A percentile compares a stretch with the other conserved stretches of the same genome.
Evolutionary conservation across 2,797 vertebrate genomes (phyloP).

Genomic region (Mormyrops boulengeri): DNA sequence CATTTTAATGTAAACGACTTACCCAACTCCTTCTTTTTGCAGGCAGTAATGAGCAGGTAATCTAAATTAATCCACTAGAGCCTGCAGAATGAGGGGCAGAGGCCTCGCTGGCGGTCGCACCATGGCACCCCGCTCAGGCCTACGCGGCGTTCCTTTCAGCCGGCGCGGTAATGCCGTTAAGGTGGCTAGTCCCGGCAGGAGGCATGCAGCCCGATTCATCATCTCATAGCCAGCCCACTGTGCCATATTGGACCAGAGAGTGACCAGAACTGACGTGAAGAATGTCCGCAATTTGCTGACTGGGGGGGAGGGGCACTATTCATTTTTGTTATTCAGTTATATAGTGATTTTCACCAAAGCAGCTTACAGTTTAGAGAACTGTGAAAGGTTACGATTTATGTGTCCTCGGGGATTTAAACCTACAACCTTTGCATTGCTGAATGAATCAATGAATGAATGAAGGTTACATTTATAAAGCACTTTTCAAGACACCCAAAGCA

Average conservation of each 20-base stretch:
- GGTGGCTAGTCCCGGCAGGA: background rate
- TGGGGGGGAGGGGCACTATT: background rate
- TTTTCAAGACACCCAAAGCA: background rate
- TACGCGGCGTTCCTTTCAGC: background rate
- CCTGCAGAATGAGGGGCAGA: background rate
- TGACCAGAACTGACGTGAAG: background rate
- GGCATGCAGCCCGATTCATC: background rate
- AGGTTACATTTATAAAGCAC: background rate
- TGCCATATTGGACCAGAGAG: background rate
- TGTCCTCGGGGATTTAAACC: background rate
- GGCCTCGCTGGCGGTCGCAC: background rate
- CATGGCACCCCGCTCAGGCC: background rate
- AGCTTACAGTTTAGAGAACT: background rate
- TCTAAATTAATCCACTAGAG: slow-evolving; percentile 10
- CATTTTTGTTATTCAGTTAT: background rate
- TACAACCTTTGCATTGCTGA: background rate
- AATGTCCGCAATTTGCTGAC: background rate
- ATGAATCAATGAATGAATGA: background rate
- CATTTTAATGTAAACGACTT: slow-evolving; percentile 16
- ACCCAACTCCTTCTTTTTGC: background rate
- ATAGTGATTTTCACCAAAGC: background rate
- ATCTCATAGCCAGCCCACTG: background rate
- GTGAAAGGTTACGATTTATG: background rate
- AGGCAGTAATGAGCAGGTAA: slow-evolving; percentile 10
- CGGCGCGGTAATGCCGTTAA: background rate